Evolutionary conservation across 1,140 invertebrate species (phyloP).

Genomic region (Antheraea pernyi): DNA sequence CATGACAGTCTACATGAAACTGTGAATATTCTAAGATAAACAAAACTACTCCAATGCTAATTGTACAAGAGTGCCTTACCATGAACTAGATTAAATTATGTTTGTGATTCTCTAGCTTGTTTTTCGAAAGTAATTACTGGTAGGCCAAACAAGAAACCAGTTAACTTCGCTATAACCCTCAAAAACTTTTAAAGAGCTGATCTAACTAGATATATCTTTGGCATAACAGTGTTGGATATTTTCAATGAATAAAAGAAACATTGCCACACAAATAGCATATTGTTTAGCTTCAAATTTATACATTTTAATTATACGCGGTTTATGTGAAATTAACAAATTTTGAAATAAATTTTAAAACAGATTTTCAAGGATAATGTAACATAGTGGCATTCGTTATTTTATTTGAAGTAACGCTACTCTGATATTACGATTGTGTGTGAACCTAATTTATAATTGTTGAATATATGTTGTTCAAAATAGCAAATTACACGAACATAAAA

Average conservation of each 20-base stretch:
- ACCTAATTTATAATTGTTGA: too few species aligned
- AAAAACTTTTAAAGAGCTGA: neutral
- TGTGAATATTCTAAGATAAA: neutral
- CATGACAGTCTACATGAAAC: neutral
- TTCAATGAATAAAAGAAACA: too few species aligned
- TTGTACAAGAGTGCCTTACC: constrained; percentile 1
- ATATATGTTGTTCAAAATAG: too few species aligned
- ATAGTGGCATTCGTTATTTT: neutral
- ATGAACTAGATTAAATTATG: constrained; percentile 23
- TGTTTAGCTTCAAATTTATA: neutral
- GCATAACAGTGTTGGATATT: neutral
- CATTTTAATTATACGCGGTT: neutral
- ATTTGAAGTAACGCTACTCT: too few species aligned
- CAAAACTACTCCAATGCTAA: neutral
- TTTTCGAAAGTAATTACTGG: constrained; percentile 13
- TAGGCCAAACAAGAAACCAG: neutral
- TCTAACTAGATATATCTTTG: neutral
- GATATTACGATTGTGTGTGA: too few species aligned
- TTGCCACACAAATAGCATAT: neutral
- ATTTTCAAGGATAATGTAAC: neutral
- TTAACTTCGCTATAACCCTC: neutral
- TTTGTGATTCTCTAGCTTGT: constrained; percentile 15
- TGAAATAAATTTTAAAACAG: neutral
- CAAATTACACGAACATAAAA: too few species aligned
- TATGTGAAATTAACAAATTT: neutral